These are phyloP conservation scores for Hedya salicella DNA, from an alignment of 2,888 invertebrate species.

Conservation along the genomic window DNA sequence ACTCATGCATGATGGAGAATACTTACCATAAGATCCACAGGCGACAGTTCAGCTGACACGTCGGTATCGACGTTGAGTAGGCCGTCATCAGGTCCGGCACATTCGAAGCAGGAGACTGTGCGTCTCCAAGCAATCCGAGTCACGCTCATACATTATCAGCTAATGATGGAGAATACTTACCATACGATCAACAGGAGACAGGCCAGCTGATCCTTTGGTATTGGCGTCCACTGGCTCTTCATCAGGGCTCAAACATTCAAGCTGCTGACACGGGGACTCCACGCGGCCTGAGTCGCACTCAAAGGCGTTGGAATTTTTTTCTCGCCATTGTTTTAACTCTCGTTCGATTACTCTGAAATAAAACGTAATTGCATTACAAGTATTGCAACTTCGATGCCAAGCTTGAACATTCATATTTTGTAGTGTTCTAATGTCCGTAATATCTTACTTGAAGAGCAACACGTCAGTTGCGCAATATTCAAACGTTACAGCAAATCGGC, in stretches of 20 bases:
- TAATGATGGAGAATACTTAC: background rate
- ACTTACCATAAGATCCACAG: background rate
- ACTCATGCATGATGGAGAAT: no score
- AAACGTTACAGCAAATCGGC: no score
- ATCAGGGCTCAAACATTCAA: constrained; percentile 4
- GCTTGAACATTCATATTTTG: no score
- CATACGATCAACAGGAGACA: constrained; percentile 33
- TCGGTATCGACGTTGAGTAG: background rate
- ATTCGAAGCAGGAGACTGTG: background rate
- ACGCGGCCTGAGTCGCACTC: constrained; percentile 23
- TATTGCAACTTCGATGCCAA: background rate
- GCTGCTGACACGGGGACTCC: constrained; percentile 4
- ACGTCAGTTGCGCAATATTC: no score
- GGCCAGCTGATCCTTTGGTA: background rate
- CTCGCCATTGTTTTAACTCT: constrained; percentile 42
- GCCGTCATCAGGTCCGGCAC: constrained; percentile 5
- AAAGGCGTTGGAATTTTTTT: constrained; percentile 11
- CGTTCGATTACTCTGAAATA: constrained; percentile 42
- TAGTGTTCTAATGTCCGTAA: no score
- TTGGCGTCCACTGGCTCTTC: background rate
- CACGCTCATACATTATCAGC: no score
- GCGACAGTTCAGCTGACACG: constrained; percentile 4
- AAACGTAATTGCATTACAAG: background rate
- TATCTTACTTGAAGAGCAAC: no score
- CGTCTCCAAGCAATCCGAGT: constrained; percentile 13